These are phyloP conservation scores for Aphaenogaster rudis DNA, from an alignment of 1,140 invertebrate genomes.

Conservation along the genomic window DNA sequence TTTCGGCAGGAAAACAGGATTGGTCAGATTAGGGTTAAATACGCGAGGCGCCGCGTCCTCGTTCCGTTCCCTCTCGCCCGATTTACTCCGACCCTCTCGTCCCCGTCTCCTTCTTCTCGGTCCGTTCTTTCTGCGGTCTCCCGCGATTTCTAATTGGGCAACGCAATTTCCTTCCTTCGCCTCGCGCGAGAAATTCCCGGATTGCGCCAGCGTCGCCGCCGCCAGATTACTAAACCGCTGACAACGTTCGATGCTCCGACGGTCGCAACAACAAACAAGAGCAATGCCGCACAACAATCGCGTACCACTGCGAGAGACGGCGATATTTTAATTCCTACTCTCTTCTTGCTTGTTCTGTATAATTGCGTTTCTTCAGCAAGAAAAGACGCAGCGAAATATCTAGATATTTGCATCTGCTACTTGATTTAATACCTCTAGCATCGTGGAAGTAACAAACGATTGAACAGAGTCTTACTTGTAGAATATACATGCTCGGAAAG, in stretches of 20 bases:
- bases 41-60: slow-evolving; percentile 25
- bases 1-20: slow-evolving; percentile 47
- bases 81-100: slow-evolving; percentile 32
- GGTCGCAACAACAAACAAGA: slow-evolving; percentile 34
- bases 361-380: not conserved
- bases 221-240: slow-evolving; percentile 70
- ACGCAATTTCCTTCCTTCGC: slow-evolving; percentile 83
- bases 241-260: slow-evolving; percentile 51
- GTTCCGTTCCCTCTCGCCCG: slow-evolving; percentile 31
- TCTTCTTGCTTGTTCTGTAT: not conserved
- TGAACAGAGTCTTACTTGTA: not conserved
- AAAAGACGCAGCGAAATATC: not conserved
- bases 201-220: slow-evolving; percentile 72
- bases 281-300: slow-evolving; percentile 15
- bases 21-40: slow-evolving; percentile 56
- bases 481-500: not conserved
- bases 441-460: not conserved
- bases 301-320: not conserved
- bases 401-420: not conserved
- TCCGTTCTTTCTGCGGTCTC: slow-evolving; percentile 76
- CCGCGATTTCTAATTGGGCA: slow-evolving; percentile 83
- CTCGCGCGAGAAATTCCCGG: slow-evolving; percentile 79
- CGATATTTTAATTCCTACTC: slow-evolving; percentile 22
- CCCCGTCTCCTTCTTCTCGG: slow-evolving; percentile 22
- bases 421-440: slow-evolving; percentile 7